Evolutionary conservation across 2,797 vertebrate species (phyloP).

Genomic region (Caiman crocodilus): DNA sequence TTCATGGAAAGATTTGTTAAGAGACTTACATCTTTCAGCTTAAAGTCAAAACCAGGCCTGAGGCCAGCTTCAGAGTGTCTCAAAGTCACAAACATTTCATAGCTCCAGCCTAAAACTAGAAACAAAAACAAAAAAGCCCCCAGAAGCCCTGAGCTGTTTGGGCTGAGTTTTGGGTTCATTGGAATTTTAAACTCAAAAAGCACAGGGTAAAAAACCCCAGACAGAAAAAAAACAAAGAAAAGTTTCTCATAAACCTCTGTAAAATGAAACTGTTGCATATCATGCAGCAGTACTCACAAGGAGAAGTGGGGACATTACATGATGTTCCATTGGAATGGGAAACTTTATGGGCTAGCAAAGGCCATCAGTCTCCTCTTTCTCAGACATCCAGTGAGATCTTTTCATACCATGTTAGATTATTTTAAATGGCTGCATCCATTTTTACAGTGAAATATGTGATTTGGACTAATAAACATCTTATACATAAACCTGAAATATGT

Average conservation of each 20-base stretch:
- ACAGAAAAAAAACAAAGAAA: not conserved
- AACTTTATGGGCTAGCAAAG: not conserved
- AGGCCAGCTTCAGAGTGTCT: not conserved
- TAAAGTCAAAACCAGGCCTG: not conserved
- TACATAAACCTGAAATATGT: not conserved
- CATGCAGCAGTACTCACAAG: constrained; percentile 27
- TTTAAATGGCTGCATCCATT: not conserved
- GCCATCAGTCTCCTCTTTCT: not conserved
- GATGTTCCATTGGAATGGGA: not conserved
- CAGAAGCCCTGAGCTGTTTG: not conserved
- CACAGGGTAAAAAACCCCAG: not conserved
- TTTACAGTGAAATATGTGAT: not conserved
- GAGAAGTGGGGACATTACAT: constrained; percentile 3
- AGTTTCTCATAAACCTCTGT: not conserved
- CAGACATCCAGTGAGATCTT: not conserved
- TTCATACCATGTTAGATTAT: not conserved
- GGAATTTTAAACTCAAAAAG: constrained; percentile 50
- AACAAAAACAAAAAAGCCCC: constrained; percentile 10
- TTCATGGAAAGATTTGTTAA: not conserved
- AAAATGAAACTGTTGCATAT: constrained; percentile 46
- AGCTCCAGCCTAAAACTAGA: not conserved
- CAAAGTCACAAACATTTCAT: not conserved
- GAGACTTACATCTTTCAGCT: constrained; percentile 5
- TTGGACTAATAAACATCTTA: not conserved
- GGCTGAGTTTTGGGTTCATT: not conserved